Conservation (phyloP, 2,797 vertebrate species). For the Typhlichthys subterraneus region DNA sequence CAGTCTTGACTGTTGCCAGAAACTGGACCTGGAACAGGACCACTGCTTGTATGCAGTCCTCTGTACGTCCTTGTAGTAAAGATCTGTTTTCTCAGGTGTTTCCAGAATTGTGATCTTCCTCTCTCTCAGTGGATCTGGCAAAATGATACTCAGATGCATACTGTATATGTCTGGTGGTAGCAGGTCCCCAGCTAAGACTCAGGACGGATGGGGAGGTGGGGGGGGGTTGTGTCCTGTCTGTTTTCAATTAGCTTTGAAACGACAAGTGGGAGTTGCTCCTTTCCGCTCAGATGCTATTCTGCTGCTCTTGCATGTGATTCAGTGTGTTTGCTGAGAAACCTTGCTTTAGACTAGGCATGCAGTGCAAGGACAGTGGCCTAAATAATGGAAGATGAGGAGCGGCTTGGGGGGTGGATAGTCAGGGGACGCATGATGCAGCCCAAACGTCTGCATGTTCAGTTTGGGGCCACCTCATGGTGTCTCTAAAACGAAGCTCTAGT, state of each 20-base stretch:
- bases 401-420: conserved; percentile 10
- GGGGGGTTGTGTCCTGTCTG: conserved; percentile 68
- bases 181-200: conserved; percentile 1
- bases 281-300: conserved; percentile 49
- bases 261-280: conserved; percentile 69
- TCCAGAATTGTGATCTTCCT: conserved; percentile 51
- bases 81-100: conserved; percentile 35
- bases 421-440: conserved; percentile 20
- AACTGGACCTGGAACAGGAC: no score
- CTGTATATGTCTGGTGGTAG: conserved; percentile 57
- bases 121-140: conserved; percentile 39
- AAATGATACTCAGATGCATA: conserved; percentile 61
- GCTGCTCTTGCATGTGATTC: conserved; percentile 41
- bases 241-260: conserved; percentile 78
- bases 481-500: conserved; percentile 46
- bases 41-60: no score
- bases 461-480: conserved; percentile 34
- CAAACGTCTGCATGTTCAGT: conserved; percentile 49
- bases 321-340: conserved; percentile 35
- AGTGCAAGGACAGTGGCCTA: conserved; percentile 54
- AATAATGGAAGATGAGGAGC: conserved; percentile 51
- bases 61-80: no score
- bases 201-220: conserved; percentile 55
- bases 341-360: conserved; percentile 46
- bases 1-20: no score